A percentile compares a stretch with the other conserved stretches of the same genome.
phyloP scores from a whole-genome alignment of 1,140 invertebrate genomes.

The Calephelis virginiensis region DNA sequence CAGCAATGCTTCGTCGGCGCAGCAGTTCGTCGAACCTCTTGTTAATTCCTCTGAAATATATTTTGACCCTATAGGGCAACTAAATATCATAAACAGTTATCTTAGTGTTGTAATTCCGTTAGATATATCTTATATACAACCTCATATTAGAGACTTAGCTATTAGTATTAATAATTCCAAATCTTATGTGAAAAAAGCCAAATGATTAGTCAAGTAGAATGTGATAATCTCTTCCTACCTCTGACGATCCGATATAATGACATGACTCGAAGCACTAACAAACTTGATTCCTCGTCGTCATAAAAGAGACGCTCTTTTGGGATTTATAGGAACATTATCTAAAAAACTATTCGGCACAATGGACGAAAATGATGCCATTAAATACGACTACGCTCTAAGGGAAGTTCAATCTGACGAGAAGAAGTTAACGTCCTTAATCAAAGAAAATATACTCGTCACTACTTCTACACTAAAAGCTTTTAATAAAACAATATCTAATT shows the following conservation, averaged over 20 bases:
- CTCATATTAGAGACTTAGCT: no score
- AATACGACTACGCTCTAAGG: neutral
- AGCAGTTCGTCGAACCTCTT: conserved; percentile 13
- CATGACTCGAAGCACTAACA: neutral
- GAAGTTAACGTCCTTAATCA: neutral
- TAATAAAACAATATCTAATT: no score
- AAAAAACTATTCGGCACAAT: no score
- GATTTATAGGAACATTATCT: no score
- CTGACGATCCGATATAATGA: neutral
- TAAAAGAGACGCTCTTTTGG: no score
- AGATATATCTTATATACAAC: no score
- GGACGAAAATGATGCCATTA: neutral
- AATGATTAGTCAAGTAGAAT: neutral
- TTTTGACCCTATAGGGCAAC: no score
- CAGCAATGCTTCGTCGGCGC: neutral
- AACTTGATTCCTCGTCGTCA: neutral
- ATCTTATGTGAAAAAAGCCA: neutral
- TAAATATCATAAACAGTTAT: no score
- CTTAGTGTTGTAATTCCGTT: no score
- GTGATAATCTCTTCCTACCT: neutral
- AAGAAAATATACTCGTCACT: neutral
- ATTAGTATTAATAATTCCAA: neutral
- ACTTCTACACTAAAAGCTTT: neutral
- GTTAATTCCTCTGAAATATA: no score
- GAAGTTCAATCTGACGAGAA: neutral